Conservation (phyloP, 2,888 invertebrate species). For the Hypomecis punctinalis region DNA sequence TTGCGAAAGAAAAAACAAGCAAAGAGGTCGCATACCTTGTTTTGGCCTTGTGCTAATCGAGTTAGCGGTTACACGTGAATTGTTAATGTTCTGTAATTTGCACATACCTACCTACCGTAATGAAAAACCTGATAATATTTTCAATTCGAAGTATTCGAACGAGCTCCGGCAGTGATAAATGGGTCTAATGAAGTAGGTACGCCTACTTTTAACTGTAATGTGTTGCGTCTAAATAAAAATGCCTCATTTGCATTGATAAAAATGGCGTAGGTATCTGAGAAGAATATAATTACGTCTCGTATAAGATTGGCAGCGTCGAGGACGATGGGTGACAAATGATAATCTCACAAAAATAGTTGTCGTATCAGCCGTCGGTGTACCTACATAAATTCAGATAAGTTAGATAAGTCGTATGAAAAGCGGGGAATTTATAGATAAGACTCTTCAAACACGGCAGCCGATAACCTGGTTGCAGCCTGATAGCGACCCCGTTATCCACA, state of each 20-base stretch:
- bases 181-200: slow-evolving; percentile 44
- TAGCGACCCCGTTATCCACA: slow-evolving; percentile 61
- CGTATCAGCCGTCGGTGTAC: slow-evolving; percentile 66
- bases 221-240: slow-evolving; percentile 53
- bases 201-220: slow-evolving; percentile 40
- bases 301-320: slow-evolving; percentile 48
- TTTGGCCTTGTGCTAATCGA: slow-evolving; percentile 79
- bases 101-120: slow-evolving; percentile 57
- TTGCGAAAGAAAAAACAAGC: slow-evolving; percentile 61
- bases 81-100: slow-evolving; percentile 70
- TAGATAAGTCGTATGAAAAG: slow-evolving; percentile 67
- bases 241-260: slow-evolving; percentile 51
- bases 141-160: slow-evolving; percentile 53
- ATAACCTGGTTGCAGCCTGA: slow-evolving; percentile 80
- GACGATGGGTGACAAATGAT: slow-evolving; percentile 52
- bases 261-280: slow-evolving; percentile 46
- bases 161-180: slow-evolving; percentile 50
- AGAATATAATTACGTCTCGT: slow-evolving; percentile 49
- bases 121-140: slow-evolving; percentile 51
- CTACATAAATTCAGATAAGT: slow-evolving; percentile 54
- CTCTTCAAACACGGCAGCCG: slow-evolving; percentile 74
- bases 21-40: slow-evolving; percentile 80
- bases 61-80: slow-evolving; percentile 75
- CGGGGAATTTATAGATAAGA: slow-evolving; percentile 74
- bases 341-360: slow-evolving; percentile 68